Conservation (phyloP, 2,113 vertebrate species). For the Alectura lathami region DNA sequence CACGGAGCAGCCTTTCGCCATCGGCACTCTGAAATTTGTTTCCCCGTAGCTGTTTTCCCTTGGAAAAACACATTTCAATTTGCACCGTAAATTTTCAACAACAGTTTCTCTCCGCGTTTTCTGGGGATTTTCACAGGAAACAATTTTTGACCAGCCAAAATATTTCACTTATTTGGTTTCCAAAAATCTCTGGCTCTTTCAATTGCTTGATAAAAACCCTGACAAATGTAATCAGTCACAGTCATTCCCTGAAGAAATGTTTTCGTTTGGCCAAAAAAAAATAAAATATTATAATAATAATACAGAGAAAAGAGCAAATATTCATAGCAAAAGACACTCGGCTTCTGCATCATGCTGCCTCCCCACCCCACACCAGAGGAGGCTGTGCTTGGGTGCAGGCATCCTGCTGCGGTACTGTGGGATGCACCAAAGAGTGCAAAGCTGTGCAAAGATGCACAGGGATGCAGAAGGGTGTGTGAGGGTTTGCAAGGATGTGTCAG, state of each 20-base stretch:
- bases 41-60: background rate
- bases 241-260: slow-evolving; percentile 62
- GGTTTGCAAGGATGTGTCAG: too few relatives aligned
- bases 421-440: too few relatives aligned
- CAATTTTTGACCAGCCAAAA: slow-evolving; percentile 57
- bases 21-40: background rate
- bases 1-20: background rate
- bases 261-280: slow-evolving; percentile 23
- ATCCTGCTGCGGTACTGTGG: background rate
- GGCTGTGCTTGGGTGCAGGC: background rate
- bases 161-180: slow-evolving; percentile 68
- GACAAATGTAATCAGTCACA: slow-evolving; percentile 67
- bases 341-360: background rate
- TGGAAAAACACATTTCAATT: slow-evolving; percentile 35
- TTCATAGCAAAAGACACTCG: slow-evolving; percentile 30
- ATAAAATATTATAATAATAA: background rate
- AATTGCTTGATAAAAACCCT: slow-evolving; percentile 68
- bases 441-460: too few relatives aligned
- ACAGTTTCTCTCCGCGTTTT: background rate
- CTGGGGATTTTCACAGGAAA: slow-evolving; percentile 48
- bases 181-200: slow-evolving; percentile 44
- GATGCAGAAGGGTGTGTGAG: too few relatives aligned
- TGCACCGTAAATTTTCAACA: background rate
- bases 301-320: slow-evolving; percentile 10
- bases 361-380: background rate